Base-by-base conservation (phyloP, 1,140 invertebrate species). In the Neoseiulus cucumeris region DNA sequence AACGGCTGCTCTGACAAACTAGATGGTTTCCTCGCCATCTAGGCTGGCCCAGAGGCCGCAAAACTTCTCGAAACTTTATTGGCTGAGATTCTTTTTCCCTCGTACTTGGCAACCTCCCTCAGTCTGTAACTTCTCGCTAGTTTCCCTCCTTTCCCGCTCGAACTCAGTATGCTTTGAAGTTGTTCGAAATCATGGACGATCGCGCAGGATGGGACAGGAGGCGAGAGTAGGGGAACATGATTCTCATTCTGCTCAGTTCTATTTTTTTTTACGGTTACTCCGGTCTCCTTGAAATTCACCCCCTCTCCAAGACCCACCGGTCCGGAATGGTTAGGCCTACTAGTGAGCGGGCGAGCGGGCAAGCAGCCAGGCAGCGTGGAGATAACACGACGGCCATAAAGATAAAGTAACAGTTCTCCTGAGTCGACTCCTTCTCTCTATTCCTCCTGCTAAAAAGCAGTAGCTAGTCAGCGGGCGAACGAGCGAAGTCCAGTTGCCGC, bases 331-430 rank as follows among this genome's bases (percentile, higher is more conserved):
- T 39, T 39, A 39, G 33, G 33, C 33, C 9, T 9, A 9, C 33
- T 39, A 39, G 33, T 39, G 33, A 39, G 33, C 33, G 33, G 9
- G 33, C 33, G 33, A 39, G 9, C 4, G 9, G 33, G 33, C 33
- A 39, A 9, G 33, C 33, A 39, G 9, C 4, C 33, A 39, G 33
- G 33, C 33, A 39, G 9, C 4, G 4, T 39, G 33, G 4, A 39
- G 33, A 39, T 39, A 39, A 39, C 33, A 39, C 33, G 33, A 39
- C 33, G 12, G 51, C 51, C 51, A 59, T 59, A 59, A 59, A 59
- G 51, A 59, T 59, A 59, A 59, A 59, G 51, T 59, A 59, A 59
- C 51, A 59, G 33, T 59, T 59, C 51, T 20, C 51, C 51, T 29
- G 51, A 59, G 51, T 25, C 51, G 25, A 25, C 18, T 28, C 45